Percentiles rank a stretch among this genome's conserved stretches.
These are phyloP conservation scores for Mirza zaza DNA, from an alignment of 2,113 vertebrate genomes.

Conservation along the genomic window DNA sequence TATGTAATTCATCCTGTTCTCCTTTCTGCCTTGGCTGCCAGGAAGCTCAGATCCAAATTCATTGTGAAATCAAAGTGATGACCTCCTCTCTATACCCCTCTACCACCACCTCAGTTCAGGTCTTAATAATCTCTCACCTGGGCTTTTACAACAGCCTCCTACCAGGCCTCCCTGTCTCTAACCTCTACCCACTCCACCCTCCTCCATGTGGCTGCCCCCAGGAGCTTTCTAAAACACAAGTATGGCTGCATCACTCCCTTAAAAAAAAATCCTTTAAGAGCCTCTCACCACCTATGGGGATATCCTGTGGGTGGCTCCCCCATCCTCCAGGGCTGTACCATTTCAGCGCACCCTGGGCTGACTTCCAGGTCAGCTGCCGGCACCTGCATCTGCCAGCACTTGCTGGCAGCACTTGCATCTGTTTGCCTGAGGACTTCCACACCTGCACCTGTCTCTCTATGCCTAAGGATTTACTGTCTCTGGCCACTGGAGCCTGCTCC, in stretches of 20 bases:
- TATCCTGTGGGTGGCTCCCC: neutral
- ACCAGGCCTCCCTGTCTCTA: neutral
- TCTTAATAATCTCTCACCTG: neutral
- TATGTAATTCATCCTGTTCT: neutral
- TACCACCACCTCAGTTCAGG: neutral
- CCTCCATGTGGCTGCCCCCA: neutral
- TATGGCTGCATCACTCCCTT: neutral
- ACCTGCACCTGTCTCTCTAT: neutral
- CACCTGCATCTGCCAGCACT: neutral
- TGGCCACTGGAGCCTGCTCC: neutral
- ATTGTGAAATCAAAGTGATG: neutral
- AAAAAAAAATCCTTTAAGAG: neutral
- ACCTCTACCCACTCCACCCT: neutral
- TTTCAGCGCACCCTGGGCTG: neutral
- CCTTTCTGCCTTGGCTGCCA: slow-evolving; percentile 8
- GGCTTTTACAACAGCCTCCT: neutral
- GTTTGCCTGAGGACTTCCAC: neutral
- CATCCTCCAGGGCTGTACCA: neutral
- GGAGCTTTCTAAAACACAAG: neutral
- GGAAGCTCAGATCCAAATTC: slow-evolving; percentile 4
- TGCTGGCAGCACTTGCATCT: neutral
- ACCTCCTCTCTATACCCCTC: neutral
- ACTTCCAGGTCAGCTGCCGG: neutral
- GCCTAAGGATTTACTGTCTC: neutral
- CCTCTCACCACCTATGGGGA: neutral